Conservation (phyloP, 92 coral and sea anemone species). For the Parazoanthus swiftii region DNA sequence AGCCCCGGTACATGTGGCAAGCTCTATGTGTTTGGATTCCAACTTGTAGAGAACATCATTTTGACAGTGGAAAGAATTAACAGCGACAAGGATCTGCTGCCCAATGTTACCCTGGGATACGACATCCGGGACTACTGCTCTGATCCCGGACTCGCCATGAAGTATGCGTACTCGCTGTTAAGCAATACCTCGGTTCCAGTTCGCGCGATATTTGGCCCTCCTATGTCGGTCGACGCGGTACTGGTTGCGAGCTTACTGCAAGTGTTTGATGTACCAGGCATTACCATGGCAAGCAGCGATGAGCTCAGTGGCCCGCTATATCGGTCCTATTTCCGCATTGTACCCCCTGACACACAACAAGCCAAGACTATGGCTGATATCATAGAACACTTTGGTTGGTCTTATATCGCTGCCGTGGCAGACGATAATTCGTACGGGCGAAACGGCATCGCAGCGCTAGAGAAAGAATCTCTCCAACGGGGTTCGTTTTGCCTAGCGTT, state of each 20-base stretch:
- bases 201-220: constrained; percentile 65
- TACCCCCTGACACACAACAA: constrained; percentile 53
- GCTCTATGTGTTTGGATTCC: constrained; percentile 59
- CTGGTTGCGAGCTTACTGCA: constrained; percentile 79
- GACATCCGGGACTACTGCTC: constrained; percentile 80
- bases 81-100: constrained; percentile 59
- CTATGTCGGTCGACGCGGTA: constrained; percentile 29
- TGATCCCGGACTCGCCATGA: constrained; percentile 70
- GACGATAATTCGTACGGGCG: constrained; percentile 48
- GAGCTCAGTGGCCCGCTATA: constrained; percentile 70
- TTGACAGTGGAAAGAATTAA: constrained; percentile 71
- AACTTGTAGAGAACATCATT: constrained; percentile 68
- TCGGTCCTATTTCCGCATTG: constrained; percentile 62
- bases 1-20: constrained; percentile 44
- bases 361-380: constrained; percentile 57
- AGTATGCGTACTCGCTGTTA: constrained; percentile 62
- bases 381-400: constrained; percentile 64
- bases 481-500: constrained; percentile 70
- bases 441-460: constrained; percentile 73
- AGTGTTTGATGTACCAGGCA: constrained; percentile 70
- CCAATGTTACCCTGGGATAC: constrained; percentile 70
- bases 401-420: constrained; percentile 66
- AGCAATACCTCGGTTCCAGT: constrained; percentile 51
- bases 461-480: constrained; percentile 58
- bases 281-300: constrained; percentile 39